Percentiles rank a stretch among this genome's conserved stretches.
These are phyloP conservation scores for Tamandua tetradactyla DNA, from an alignment of 2,797 vertebrate species.

Conservation along the genomic window DNA sequence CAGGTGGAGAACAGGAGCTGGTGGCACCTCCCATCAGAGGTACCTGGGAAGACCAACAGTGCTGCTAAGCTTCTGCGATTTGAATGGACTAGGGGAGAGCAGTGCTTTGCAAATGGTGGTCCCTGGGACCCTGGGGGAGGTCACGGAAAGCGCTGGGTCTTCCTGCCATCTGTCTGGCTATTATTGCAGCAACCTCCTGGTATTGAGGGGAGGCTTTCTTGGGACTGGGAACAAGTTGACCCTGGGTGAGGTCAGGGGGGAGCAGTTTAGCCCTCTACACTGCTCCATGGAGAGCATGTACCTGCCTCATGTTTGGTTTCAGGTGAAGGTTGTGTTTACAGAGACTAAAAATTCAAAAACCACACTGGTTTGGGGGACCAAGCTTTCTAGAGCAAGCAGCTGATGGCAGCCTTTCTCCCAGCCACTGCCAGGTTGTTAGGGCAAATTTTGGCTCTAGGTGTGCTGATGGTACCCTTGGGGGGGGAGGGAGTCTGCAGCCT, in stretches of 20 bases:
- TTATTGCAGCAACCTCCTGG: not conserved
- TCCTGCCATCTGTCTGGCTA: not conserved
- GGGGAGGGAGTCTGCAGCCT: not conserved
- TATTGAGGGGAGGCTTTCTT: not conserved
- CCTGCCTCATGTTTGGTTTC: not conserved
- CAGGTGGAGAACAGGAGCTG: not conserved
- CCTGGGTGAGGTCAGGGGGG: not conserved
- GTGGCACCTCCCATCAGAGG: not conserved
- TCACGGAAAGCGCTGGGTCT: not conserved
- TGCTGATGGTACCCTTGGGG: not conserved
- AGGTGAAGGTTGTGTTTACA: not conserved
- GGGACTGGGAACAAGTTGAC: not conserved
- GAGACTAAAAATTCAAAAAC: not conserved
- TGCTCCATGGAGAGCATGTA: not conserved
- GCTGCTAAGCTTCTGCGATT: not conserved
- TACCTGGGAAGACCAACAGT: not conserved
- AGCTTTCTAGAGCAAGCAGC: not conserved
- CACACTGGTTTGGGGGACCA: not conserved
- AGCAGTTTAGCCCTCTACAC: not conserved
- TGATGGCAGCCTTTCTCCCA: not conserved
- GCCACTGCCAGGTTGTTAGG: rapidly evolving
- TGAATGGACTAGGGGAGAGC: not conserved
- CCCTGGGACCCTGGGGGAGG: not conserved
- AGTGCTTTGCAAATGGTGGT: constrained; percentile 68
- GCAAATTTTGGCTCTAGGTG: not conserved